Evolutionary conservation across 1,140 invertebrate genomes (phyloP).

Genomic region (Drosophila equinoxialis): DNA sequence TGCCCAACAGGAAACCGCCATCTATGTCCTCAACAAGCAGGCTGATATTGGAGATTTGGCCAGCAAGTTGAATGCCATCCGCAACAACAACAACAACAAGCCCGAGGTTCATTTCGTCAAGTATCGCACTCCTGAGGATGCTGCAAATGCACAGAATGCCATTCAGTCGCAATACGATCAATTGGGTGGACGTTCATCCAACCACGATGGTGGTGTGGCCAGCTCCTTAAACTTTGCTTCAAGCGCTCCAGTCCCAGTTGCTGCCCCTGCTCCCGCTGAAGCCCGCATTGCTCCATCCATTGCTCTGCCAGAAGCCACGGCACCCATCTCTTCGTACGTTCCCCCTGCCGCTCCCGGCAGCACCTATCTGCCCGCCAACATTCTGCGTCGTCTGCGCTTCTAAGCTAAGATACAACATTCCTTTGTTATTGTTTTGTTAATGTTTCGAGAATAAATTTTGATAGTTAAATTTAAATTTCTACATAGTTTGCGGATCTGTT

Average conservation of each 20-base stretch:
- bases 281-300: constrained; percentile 16
- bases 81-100: constrained; percentile 59
- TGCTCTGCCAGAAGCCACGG: constrained; percentile 37
- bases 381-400: constrained; percentile 60
- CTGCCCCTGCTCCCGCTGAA: not conserved
- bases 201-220: constrained; percentile 56
- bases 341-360: constrained; percentile 45
- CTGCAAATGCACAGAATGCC: constrained; percentile 56
- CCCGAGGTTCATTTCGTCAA: constrained; percentile 71
- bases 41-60: constrained; percentile 67
- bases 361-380: constrained; percentile 66
- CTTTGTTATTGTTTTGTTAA: constrained; percentile 45
- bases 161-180: constrained; percentile 66
- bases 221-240: constrained; percentile 66
- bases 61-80: constrained; percentile 63
- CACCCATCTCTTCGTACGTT: constrained; percentile 47
- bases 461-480: constrained; percentile 56
- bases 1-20: constrained; percentile 67
- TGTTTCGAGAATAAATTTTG: constrained; percentile 64
- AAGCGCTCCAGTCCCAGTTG: constrained; percentile 12
- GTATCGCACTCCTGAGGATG: constrained; percentile 62
- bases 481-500: constrained; percentile 45
- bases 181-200: constrained; percentile 51
- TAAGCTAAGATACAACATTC: constrained; percentile 34
- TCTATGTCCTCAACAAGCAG: constrained; percentile 76